Base-by-base conservation (phyloP, 23 tunicate genomes). In the Halocynthia aurantium region DNA sequence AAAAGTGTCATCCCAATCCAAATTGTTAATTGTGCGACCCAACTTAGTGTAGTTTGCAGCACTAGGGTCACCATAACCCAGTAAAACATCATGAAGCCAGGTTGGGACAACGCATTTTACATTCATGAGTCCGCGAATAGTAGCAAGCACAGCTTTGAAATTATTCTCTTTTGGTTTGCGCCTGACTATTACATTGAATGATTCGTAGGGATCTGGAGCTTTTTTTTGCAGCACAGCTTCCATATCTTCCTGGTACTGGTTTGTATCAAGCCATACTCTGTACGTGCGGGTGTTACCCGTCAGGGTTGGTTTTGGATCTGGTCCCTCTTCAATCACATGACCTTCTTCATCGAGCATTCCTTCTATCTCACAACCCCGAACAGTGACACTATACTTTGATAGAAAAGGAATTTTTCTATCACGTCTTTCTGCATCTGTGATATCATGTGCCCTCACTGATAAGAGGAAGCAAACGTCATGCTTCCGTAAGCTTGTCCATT, bases 161-260 rank as follows among this genome's bases (percentile, higher is more conserved):
- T 96, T 96, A 67, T 96, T 96, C 70, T 96, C 99, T 85, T 96
- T 96, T 7, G 99, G 90, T 80, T 96, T 96, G 67, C 99, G 84
- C 31, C 99, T 77, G 44, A 96, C 82, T 21, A 96, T 87, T 50
- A 96, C 73, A 67, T 96, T 89, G 75, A 96, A 90, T 8, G 96
- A 81, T 52, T 96, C 96, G 67, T 96, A 90, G 7, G 93, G 96
- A 67, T 96, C 99, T 63, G 82, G 88, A 9, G 67, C 52, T n/a
- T 82, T 80, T 31, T 79, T 66, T 69, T 96, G 86, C 52, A 89
- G 55, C n/a, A 86, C 91, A 17, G 87, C 86, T 62, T 91, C 84
- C 99, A 96, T 96, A 70, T 96, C 99, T 55, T 76, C 17, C 50
- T 96, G 99, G 81, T 96, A 96, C 54, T 96, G 99, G 65, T 96